Conservation (phyloP, 2,888 invertebrate species). For the Caenorhabditis sp. region DNA sequence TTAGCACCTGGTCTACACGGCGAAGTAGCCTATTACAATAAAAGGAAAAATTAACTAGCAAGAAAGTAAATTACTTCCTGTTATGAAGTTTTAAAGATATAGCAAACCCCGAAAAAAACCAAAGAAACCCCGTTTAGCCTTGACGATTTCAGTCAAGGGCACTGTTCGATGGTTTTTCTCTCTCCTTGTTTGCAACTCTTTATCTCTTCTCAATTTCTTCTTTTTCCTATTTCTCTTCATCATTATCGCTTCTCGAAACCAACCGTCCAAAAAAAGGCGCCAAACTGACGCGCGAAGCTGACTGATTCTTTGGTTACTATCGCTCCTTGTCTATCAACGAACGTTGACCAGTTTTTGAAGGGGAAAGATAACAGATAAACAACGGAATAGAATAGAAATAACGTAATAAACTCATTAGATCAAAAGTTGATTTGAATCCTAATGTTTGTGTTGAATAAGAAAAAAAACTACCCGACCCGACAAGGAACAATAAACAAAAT, state of each 20-base stretch:
- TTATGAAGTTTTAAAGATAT: background rate
- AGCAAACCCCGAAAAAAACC: background rate
- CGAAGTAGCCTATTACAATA: conserved; percentile 11
- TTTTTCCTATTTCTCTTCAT: conserved; percentile 5
- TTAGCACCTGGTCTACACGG: conserved; percentile 6
- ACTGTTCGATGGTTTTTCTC: conserved; percentile 23
- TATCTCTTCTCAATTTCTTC: conserved; percentile 32
- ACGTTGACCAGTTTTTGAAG: conserved; percentile 26
- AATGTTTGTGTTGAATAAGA: too few species aligned
- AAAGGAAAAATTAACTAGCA: conserved; percentile 18
- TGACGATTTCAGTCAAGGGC: conserved; percentile 49
- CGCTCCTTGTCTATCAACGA: too few species aligned
- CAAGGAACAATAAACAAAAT: too few species aligned
- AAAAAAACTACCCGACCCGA: too few species aligned
- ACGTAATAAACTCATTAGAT: too few species aligned
- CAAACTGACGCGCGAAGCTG: conserved; percentile 33
- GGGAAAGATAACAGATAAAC: too few species aligned
- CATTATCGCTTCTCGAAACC: conserved; percentile 27
- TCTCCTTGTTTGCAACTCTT: conserved; percentile 12
- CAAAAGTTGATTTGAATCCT: background rate
- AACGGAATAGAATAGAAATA: too few species aligned
- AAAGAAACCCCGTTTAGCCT: conserved; percentile 47
- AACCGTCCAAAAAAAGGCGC: conserved; percentile 38
- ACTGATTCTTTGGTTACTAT: conserved; percentile 24
- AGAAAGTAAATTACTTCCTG: conserved; percentile 4